Base-by-base conservation (phyloP, 2,797 vertebrate species). In the Aselliscus stoliczkanus region DNA sequence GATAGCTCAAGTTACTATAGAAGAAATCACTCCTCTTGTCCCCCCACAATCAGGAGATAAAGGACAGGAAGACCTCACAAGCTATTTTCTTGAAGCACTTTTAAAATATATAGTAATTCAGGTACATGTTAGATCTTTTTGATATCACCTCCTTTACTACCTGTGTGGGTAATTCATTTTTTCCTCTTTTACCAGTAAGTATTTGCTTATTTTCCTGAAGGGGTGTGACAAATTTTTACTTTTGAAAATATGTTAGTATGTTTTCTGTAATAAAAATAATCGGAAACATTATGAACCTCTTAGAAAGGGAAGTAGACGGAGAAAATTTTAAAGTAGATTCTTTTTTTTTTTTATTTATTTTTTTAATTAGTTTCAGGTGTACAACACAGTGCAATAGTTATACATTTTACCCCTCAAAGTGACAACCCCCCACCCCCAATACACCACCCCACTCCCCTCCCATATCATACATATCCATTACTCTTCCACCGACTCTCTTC, bases 21-120 rank as follows among this genome's bases (percentile, higher is more conserved):
- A 99, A 96, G 99, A 99, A 98, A 99, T 99, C 98, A 99, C 99
- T 87, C 99, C 99, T 89, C 98, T 99, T 97, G 99, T 99, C 92
- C 99, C 99, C 96, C 99, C 99, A 0, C 99, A 99, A 97, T 99
- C 99, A 81, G 99, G 99, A 96, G 99, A 99, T 98, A 99, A 99
- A 99, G 99, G 99, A 98, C 99, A 99, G 98, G 99, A 99, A 97
- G 99, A 99, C 98, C 99, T 99, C 96, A 99, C 99, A 80, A 99
- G 99, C 95, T 99, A 99, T 98, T 99, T 99, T 98, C 98, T 99
- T 94, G 99, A 99, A 98, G 99, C 99, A 90, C 98, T 99, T 97
- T 99, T 99, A 97, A 99, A 99, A 99, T 99, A 99, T 97, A 99
- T 99, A 99, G 99, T 99, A 99, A 99, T 99, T 99, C 99, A 99